Conservation (phyloP, 2,888 invertebrate species). For the Eupithecia subumbrata region DNA sequence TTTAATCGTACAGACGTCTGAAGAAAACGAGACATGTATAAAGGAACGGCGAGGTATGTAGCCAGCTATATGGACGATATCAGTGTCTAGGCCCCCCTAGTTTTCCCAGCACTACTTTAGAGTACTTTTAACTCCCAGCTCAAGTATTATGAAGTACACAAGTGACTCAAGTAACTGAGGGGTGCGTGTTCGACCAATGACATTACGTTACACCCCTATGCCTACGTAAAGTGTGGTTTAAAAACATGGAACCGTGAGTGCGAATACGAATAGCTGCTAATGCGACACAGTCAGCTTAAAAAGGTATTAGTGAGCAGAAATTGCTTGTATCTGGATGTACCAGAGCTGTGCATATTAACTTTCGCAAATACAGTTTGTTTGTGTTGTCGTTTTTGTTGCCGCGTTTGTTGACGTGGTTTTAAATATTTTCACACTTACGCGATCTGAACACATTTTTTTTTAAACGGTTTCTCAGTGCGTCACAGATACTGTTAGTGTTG, state of each 20-base stretch:
- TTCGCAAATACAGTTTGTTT: conserved; percentile 34
- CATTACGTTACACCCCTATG: conserved; percentile 61
- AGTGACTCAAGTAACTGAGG: conserved; percentile 47
- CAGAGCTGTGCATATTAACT: conserved; percentile 26
- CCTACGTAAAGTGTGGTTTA: conserved; percentile 54
- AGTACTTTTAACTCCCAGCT: conserved; percentile 25
- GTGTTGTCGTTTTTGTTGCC: conserved; percentile 2
- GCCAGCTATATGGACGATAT: not conserved
- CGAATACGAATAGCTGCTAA: conserved; percentile 57
- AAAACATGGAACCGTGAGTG: conserved; percentile 58
- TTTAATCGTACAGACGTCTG: not conserved
- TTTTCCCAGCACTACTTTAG: conserved; percentile 18
- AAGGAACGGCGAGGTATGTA: not conserved
- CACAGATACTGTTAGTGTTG: too few species aligned
- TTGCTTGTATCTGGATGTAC: conserved; percentile 33
- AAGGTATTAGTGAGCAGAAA: conserved; percentile 37
- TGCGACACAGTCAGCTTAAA: conserved; percentile 47
- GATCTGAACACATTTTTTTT: too few species aligned
- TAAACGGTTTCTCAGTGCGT: too few species aligned
- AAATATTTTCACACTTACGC: too few species aligned
- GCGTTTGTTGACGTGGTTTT: conserved; percentile 8
- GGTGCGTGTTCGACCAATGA: conserved; percentile 79
- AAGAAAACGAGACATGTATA: not conserved
- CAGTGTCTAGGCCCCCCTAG: conserved; percentile 5
- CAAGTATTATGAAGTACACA: conserved; percentile 38